These are phyloP conservation scores for Temnothorax curvispinosus DNA, from an alignment of 1,140 invertebrate species.

Conservation along the genomic window DNA sequence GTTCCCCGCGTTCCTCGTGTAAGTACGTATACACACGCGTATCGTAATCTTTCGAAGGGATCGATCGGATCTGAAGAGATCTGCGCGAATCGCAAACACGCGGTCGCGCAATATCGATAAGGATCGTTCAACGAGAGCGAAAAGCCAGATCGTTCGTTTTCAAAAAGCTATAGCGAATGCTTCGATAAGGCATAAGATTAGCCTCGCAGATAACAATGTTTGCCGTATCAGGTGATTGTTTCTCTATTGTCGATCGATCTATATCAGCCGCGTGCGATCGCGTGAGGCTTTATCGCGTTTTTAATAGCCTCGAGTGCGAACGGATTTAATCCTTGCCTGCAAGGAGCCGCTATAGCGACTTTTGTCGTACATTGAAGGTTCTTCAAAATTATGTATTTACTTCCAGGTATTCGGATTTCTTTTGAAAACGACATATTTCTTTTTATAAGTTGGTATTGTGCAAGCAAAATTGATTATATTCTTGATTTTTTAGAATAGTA, in stretches of 20 bases:
- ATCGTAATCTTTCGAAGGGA: neutral
- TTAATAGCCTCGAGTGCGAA: neutral
- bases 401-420: neutral
- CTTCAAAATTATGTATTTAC: neutral
- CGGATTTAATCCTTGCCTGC: neutral
- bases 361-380: neutral
- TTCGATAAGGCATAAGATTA: neutral
- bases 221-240: neutral
- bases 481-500: neutral
- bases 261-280: neutral
- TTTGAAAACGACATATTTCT: neutral
- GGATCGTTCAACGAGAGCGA: neutral
- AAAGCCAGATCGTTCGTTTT: neutral
- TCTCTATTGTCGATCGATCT: conserved; percentile 12
- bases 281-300: conserved; percentile 5
- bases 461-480: neutral
- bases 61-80: neutral
- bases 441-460: neutral
- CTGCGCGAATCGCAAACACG: neutral
- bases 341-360: neutral
- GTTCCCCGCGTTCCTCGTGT: neutral
- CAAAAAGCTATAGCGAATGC: neutral
- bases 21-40: too few relatives aligned
- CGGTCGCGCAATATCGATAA: neutral
- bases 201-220: conserved; percentile 25